Evolutionary conservation across 2,888 invertebrate species (phyloP), one percentile per base, ranked within the genome.

Genomic region (Cataglyphis livida): DNA sequence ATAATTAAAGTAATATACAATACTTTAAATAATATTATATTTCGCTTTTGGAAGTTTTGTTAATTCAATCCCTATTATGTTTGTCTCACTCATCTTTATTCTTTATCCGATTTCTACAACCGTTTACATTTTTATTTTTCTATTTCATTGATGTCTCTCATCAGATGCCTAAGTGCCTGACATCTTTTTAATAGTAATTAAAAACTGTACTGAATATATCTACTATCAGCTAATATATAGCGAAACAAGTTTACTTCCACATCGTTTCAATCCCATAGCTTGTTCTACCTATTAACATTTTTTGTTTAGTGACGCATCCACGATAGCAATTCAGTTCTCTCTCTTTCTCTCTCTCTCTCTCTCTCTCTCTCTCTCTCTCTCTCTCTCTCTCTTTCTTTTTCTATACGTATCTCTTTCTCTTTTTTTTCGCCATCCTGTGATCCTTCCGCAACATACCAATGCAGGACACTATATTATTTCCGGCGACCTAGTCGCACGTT

Each of bases 381-480:
- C 25, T 44, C 32, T 32, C 38, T 38, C 32, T 35, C 6, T 35
- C 6, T 35, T 6, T 35, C 35, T 35, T 0, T 6, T 0, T 32
- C 6, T 35, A 7, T 35, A 35, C 6, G 0, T 51, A n/a, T 51
- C n/a, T 48, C 18, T 48, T 48, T 18, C 57, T 57, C 62, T 79
- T 75, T 64, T 21, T 15, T 15, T 35, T 21, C 21, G 21, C 51
- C 15, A 71, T 21, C 48, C 1, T n/a, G 51, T 44, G 65, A 28
- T 61, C 38, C 75, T 66, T 51, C 66, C 83, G 74, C 51, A 68
- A 87, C 86, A 92, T 90, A 88, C 85, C 88, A 85, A 90, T 90
- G 89, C 90, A 89, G 84, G 38, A 87, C 88, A 83, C 88, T 84
- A 89, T 90, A 93, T 93, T 91, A 92, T 91, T 93, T 92, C 90